Evolutionary conservation across 2,113 vertebrate genomes (phyloP), one percentile per base, ranked within the genome.

Genomic region (Halcyon malimbica): DNA sequence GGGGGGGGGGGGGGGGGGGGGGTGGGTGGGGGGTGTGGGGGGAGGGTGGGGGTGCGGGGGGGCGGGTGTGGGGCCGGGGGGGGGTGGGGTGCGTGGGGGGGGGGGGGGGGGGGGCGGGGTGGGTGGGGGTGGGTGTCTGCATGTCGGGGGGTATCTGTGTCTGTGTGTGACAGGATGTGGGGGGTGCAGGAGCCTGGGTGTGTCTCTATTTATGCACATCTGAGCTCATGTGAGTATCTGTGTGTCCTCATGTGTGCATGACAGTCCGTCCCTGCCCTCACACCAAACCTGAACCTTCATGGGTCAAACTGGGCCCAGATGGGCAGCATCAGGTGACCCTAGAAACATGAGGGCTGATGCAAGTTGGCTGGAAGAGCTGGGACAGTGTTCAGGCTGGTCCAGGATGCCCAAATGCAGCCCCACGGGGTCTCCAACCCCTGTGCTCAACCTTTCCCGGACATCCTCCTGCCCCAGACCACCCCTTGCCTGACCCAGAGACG

Each of bases 391-490:
- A 31, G 74, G 39, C 46, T 73, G 77, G 28, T 50, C 24, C 37
- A 48, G 4, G 8, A 51, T 11, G 19, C 46, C 16, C 0, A 0
- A 26, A 37, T 4, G 0, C 62, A 71, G 35, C 18, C 44, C 57
- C 53, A 77, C 7, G 3, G 62, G 60, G 28, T 80, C 7, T 6
- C 5, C 19, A 44, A 24, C 5, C 29, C 20, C 62, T 42, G 5
- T 26, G 35, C 33, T 85, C 57, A 62, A 33, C 56, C 42, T 13
- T 76, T 60, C 50, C 50, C 48, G 21, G 31, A 16, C 18, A 46
- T 20, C 11, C 17, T 41, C 46, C 65, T 26, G 10, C 54, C 28
- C 19, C 41, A 37, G 20, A 19, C 8, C 19, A 64, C 33, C 7
- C 54, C 33, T 64, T 3, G 1, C 29, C 37, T 69, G 13, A 54